Percentiles rank a stretch among this genome's conserved stretches.
phyloP scores from a whole-genome alignment of 2,888 invertebrate species.

The Chaitophorus viminalis region DNA sequence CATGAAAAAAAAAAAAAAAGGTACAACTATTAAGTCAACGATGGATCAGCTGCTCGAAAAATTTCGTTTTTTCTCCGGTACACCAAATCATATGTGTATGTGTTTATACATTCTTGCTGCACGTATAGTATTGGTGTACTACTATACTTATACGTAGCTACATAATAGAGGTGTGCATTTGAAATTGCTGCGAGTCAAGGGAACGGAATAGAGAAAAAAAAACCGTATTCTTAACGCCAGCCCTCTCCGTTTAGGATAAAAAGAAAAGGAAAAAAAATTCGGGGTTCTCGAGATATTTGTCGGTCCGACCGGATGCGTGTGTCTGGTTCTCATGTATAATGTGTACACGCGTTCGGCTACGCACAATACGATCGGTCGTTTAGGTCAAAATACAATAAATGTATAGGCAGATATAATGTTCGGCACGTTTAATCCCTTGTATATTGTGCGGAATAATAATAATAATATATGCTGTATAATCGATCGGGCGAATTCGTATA shows the following conservation, averaged over 20 bases:
- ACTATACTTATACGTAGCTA: not conserved
- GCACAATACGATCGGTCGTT: slow-evolving; percentile 6
- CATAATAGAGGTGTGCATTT: slow-evolving; percentile 36
- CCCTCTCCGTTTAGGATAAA: not conserved
- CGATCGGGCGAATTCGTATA: not conserved
- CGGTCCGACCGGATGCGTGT: slow-evolving; percentile 22
- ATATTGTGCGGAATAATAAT: not conserved
- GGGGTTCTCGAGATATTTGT: not conserved
- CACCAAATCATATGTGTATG: not conserved
- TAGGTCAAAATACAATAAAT: slow-evolving; percentile 11
- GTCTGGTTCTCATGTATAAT: slow-evolving; percentile 15
- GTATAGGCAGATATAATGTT: not conserved
- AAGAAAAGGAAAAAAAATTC: slow-evolving; percentile 4
- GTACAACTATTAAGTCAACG: slow-evolving; percentile 53
- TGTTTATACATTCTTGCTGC: not conserved
- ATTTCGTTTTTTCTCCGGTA: slow-evolving; percentile 10
- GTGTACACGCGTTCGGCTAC: not conserved
- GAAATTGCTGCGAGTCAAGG: slow-evolving; percentile 31
- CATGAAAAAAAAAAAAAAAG: slow-evolving; percentile 35
- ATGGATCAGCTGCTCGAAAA: slow-evolving; percentile 52
- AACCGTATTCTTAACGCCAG: slow-evolving; percentile 28
- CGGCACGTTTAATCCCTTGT: not conserved
- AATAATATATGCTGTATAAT: not conserved
- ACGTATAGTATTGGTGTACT: not conserved
- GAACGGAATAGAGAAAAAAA: not conserved